Evolutionary conservation across 1,140 invertebrate species (phyloP).

Genomic region (Coelopa frigida): DNA sequence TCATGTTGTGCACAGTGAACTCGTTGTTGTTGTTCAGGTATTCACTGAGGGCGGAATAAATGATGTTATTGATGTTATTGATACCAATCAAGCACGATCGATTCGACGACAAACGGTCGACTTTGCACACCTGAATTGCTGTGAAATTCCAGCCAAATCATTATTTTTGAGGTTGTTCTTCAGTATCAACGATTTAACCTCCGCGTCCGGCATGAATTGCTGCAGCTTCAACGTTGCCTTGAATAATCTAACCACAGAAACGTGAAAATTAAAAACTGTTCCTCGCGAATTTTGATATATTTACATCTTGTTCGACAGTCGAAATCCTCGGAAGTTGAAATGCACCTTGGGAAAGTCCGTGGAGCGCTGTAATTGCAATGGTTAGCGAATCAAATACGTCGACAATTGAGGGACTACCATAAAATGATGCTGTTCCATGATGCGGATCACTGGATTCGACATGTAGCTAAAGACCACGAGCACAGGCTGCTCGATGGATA

Average conservation of each 20-base stretch:
- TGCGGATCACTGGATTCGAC: conserved; percentile 13
- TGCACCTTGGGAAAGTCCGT: conserved; percentile 25
- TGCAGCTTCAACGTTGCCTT: too few species aligned
- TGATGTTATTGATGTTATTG: too few species aligned
- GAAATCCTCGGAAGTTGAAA: conserved; percentile 30
- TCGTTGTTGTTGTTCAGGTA: conserved; percentile 5
- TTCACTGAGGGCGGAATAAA: too few species aligned
- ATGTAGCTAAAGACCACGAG: conserved; percentile 23
- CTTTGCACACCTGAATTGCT: too few species aligned
- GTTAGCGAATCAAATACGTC: background rate
- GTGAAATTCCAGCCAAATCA: background rate
- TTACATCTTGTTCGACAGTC: conserved; percentile 17
- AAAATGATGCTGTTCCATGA: conserved; percentile 38
- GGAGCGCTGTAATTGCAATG: conserved; percentile 15
- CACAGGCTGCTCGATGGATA: conserved; percentile 31
- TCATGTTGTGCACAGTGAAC: conserved; percentile 15
- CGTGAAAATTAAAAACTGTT: too few species aligned
- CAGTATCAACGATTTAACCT: too few species aligned
- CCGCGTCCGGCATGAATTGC: too few species aligned
- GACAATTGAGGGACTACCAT: too few species aligned
- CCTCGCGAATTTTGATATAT: too few species aligned
- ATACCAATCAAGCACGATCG: too few species aligned
- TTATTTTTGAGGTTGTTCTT: background rate
- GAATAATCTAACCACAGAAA: too few species aligned
- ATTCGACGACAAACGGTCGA: too few species aligned